phyloP scores from a whole-genome alignment of 2,888 invertebrate genomes.

The Augochlorella aurata region DNA sequence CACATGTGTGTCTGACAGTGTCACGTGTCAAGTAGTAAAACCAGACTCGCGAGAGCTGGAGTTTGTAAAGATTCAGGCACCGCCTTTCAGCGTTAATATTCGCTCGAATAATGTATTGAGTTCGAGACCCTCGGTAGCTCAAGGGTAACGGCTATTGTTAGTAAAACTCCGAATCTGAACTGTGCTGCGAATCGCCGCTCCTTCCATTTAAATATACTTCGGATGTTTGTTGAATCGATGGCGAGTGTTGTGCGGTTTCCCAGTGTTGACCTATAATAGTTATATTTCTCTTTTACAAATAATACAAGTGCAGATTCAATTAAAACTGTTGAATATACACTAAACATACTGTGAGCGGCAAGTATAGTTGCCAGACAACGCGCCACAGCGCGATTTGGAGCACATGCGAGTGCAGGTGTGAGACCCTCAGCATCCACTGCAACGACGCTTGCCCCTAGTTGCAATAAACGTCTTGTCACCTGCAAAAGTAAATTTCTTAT shows the following conservation, averaged over 20 bases:
- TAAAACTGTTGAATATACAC: neutral
- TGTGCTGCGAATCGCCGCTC: constrained; percentile 74
- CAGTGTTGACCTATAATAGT: constrained; percentile 70
- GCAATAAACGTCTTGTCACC: constrained; percentile 84
- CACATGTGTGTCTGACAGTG: neutral
- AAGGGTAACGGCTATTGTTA: constrained; percentile 70
- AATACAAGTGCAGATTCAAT: neutral
- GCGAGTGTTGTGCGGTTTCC: constrained; percentile 72
- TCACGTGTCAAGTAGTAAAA: constrained; percentile 1
- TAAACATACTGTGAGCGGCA: constrained; percentile 73
- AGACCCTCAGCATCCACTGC: constrained; percentile 84
- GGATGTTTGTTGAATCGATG: constrained; percentile 76
- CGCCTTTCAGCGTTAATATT: constrained; percentile 17
- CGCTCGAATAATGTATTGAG: constrained; percentile 29
- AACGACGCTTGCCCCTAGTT: constrained; percentile 84
- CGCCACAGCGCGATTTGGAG: constrained; percentile 85
- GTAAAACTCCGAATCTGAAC: constrained; percentile 77
- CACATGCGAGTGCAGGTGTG: constrained; percentile 86
- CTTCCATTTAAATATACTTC: constrained; percentile 74
- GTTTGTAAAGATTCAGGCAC: constrained; percentile 5
- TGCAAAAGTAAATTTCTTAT: constrained; percentile 35
- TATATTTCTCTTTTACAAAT: neutral
- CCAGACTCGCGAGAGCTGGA: constrained; percentile 9
- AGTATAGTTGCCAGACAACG: constrained; percentile 85
- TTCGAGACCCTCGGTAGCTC: constrained; percentile 52